These are phyloP conservation scores for Datnioides undecimradiatus DNA, from an alignment of 2,113 vertebrate species.

Conservation along the genomic window DNA sequence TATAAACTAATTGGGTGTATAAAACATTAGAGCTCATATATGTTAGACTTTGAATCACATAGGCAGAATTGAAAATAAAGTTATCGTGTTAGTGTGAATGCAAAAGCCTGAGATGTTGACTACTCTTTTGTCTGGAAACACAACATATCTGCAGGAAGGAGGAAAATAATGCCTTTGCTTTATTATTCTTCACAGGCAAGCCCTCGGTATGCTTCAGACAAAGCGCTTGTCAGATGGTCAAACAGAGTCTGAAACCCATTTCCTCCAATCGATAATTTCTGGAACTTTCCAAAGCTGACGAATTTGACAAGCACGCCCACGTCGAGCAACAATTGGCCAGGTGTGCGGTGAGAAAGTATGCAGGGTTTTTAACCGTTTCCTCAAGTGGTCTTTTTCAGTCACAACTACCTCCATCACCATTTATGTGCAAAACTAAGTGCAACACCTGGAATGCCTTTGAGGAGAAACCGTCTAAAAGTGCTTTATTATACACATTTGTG, in stretches of 20 bases:
- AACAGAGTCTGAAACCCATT: not conserved
- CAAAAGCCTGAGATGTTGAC: not conserved
- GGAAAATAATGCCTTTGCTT: not conserved
- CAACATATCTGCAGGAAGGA: not conserved
- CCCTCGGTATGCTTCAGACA: not conserved
- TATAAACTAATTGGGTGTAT: not conserved
- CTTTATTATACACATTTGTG: not conserved
- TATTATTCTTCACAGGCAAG: not conserved
- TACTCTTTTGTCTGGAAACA: not conserved
- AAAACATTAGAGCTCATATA: not conserved
- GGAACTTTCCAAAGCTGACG: not conserved
- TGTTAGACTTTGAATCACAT: not conserved
- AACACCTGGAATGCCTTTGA: not conserved
- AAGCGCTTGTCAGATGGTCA: not conserved
- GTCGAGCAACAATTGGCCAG: not conserved
- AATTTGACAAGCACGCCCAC: not conserved
- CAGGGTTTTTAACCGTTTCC: not conserved
- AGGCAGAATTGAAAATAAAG: not conserved
- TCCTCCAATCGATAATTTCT: not conserved
- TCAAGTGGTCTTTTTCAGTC: not conserved
- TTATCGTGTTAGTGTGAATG: not conserved
- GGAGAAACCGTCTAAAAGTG: not conserved
- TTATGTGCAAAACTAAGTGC: constrained; percentile 1
- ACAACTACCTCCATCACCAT: not conserved
- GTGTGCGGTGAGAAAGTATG: not conserved